These are phyloP conservation scores for Enteromius trimaculatus DNA, from an alignment of 2,797 vertebrate species.

Conservation along the genomic window DNA sequence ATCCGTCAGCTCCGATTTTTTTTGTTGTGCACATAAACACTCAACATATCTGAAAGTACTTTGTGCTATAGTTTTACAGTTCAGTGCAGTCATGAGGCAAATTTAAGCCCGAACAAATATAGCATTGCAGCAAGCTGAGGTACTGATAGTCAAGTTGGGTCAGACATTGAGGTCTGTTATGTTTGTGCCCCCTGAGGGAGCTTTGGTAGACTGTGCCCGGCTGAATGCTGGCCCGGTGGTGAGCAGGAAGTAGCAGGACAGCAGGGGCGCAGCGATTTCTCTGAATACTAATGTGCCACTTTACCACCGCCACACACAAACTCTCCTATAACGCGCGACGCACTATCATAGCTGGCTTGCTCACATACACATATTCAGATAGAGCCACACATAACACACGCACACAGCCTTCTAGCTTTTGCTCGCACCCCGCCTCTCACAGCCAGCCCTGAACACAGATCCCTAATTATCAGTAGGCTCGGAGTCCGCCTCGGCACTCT, in stretches of 20 bases:
- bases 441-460: slow-evolving; percentile 86
- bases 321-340: slow-evolving; percentile 22
- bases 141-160: slow-evolving; percentile 31
- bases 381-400: slow-evolving; percentile 33
- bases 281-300: slow-evolving; percentile 80
- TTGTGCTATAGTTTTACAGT: background rate
- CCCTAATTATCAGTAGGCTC: slow-evolving; percentile 87
- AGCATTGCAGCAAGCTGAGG: background rate
- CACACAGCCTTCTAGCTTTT: slow-evolving; percentile 62
- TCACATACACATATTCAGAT: slow-evolving; percentile 43
- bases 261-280: slow-evolving; percentile 61
- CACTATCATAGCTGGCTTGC: slow-evolving; percentile 43
- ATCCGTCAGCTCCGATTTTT: too few species aligned
- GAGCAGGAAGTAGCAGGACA: slow-evolving; percentile 61
- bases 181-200: slow-evolving; percentile 45
- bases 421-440: slow-evolving; percentile 43
- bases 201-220: slow-evolving; percentile 25
- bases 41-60: background rate
- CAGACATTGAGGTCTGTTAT: slow-evolving; percentile 38
- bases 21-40: background rate
- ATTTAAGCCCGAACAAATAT: slow-evolving; percentile 11
- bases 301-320: slow-evolving; percentile 64
- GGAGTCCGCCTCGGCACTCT: slow-evolving; percentile 75
- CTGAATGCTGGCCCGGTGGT: slow-evolving; percentile 62
- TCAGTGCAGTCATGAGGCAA: slow-evolving; percentile 3